phyloP scores from a whole-genome alignment of 1,140 invertebrate species.

The Cotesia vestalis region DNA sequence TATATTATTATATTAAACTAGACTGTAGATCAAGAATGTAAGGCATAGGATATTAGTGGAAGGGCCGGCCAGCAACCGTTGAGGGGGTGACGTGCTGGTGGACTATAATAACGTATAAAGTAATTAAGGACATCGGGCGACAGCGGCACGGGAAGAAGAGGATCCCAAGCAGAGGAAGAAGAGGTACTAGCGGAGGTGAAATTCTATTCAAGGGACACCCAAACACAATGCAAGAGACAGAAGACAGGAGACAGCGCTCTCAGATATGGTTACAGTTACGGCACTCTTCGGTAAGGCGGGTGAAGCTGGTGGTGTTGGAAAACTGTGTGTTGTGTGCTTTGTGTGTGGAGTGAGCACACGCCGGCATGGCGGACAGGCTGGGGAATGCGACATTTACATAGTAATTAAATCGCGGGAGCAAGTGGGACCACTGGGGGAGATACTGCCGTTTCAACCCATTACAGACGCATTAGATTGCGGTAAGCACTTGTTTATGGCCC shows the following conservation, averaged over 20 bases:
- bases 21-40: constrained; percentile 47
- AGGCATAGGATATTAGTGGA: constrained; percentile 30
- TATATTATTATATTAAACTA: too few relatives aligned
- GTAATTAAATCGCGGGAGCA: constrained; percentile 67
- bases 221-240: background rate
- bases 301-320: constrained; percentile 8
- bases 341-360: constrained; percentile 31
- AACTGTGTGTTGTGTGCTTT: constrained; percentile 3
- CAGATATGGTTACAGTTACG: background rate
- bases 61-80: constrained; percentile 44
- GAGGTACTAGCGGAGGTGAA: background rate
- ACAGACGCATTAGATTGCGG: constrained; percentile 67
- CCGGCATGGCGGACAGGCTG: constrained; percentile 57
- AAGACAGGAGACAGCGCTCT: constrained; percentile 4
- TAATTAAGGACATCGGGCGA: constrained; percentile 68
- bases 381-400: constrained; percentile 67
- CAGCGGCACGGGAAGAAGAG: constrained; percentile 46
- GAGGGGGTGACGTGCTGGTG: constrained; percentile 46
- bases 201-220: background rate
- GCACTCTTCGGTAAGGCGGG: too few relatives aligned
- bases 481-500: constrained; percentile 67
- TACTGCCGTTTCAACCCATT: constrained; percentile 64
- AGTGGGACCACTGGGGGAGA: constrained; percentile 63
- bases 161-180: constrained; percentile 12
- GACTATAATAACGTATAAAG: constrained; percentile 66